Percentiles rank a stretch among this genome's conserved stretches.
Evolutionary conservation across 2,797 vertebrate genomes (phyloP).

Genomic region (Cyclopterus lumpus): DNA sequence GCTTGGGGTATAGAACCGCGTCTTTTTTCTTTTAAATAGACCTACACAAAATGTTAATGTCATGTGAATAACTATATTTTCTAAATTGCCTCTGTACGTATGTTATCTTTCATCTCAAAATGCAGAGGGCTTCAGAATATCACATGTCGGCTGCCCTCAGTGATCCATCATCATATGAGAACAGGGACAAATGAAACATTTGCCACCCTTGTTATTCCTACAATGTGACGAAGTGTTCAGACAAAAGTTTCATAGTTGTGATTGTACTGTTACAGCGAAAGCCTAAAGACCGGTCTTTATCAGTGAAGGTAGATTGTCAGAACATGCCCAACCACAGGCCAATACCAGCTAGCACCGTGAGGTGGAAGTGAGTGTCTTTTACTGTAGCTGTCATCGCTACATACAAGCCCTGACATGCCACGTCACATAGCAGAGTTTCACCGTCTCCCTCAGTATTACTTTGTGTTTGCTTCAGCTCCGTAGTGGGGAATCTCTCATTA

Average conservation of each 20-base stretch:
- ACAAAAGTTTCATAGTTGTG: slow-evolving; percentile 18
- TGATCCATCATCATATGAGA: slow-evolving; percentile 3
- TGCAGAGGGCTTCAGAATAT: background rate
- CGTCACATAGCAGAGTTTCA: slow-evolving; percentile 23
- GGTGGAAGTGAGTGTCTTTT: slow-evolving; percentile 14
- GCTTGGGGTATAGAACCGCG: background rate
- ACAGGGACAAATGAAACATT: background rate
- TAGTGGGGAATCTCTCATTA: slow-evolving; percentile 44
- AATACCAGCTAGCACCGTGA: background rate
- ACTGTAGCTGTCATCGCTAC: slow-evolving; percentile 39
- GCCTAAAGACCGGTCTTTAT: background rate
- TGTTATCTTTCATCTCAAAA: slow-evolving; percentile 5
- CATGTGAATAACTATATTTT: background rate
- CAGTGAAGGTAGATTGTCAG: slow-evolving; percentile 3
- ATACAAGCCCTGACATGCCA: slow-evolving; percentile 34
- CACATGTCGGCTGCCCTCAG: background rate
- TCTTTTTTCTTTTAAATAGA: background rate
- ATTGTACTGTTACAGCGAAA: background rate
- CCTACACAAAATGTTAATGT: background rate
- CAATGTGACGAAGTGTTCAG: background rate
- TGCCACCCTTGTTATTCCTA: slow-evolving; percentile 5
- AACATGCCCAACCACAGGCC: slow-evolving; percentile 19
- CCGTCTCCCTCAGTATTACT: background rate
- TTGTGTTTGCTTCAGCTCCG: slow-evolving; percentile 22
- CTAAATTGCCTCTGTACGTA: background rate